Evolutionary conservation across 2,113 vertebrate genomes (phyloP).

Genomic region (Cebidichthys violaceus): DNA sequence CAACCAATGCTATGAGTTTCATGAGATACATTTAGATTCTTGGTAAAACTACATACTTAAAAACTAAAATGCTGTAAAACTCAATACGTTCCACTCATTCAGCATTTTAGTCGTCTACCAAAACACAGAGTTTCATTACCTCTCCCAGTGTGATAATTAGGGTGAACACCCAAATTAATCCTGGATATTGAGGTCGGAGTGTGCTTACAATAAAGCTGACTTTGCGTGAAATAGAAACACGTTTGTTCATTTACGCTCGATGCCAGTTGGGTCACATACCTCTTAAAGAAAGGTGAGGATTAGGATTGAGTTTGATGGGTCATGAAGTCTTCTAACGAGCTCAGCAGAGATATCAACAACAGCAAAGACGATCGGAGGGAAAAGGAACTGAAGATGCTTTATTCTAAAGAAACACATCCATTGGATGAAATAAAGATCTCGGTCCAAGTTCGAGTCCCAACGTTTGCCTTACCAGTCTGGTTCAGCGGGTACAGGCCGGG

Average conservation of each 20-base stretch:
- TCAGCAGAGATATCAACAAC: background rate
- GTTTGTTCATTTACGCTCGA: slow-evolving; percentile 17
- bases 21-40: background rate
- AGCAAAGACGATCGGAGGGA: background rate
- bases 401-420: background rate
- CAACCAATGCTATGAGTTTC: background rate
- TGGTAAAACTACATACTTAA: background rate
- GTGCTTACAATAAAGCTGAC: background rate
- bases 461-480: background rate
- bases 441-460: background rate
- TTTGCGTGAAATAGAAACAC: slow-evolving; percentile 11
- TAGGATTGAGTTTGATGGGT: background rate
- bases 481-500: background rate
- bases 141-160: slow-evolving; percentile 34
- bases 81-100: slow-evolving; percentile 26
- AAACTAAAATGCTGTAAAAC: background rate
- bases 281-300: background rate
- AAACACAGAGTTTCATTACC: slow-evolving; percentile 19
- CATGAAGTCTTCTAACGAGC: background rate
- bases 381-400: background rate
- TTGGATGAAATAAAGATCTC: background rate
- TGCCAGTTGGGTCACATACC: background rate
- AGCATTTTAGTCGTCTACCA: slow-evolving; percentile 24
- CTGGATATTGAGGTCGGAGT: slow-evolving; percentile 4
- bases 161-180: slow-evolving; percentile 29